Conservation (phyloP, 2,113 vertebrate genomes). For the Orcinus orca region DNA sequence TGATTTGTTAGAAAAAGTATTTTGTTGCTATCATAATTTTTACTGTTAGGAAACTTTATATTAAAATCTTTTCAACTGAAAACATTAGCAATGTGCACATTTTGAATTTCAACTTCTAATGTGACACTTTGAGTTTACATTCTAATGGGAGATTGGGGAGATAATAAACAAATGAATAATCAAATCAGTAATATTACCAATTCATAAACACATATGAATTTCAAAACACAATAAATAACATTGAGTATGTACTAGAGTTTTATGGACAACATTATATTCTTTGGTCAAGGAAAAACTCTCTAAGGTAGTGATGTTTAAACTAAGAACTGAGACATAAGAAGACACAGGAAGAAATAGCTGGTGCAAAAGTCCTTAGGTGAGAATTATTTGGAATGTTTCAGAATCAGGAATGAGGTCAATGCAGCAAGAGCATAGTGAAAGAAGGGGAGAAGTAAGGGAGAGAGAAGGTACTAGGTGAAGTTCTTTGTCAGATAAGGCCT, state of each 20-base stretch:
- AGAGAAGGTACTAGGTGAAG: neutral
- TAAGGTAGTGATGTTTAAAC: neutral
- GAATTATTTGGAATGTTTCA: neutral
- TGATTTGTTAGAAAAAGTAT: neutral
- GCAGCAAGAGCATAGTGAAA: neutral
- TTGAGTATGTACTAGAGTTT: neutral
- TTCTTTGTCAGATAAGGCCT: neutral
- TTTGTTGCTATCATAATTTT: neutral
- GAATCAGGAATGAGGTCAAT: neutral
- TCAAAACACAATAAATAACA: neutral
- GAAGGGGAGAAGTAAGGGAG: neutral
- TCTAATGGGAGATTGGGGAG: neutral
- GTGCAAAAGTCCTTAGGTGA: neutral
- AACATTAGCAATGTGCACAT: neutral
- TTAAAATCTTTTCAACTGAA: neutral
- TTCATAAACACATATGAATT: neutral
- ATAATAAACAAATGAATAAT: neutral
- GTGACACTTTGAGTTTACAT: neutral
- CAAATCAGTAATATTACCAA: neutral
- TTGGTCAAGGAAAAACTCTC: neutral
- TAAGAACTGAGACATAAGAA: neutral
- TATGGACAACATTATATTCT: neutral
- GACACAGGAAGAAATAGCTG: neutral
- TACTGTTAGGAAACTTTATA: neutral
- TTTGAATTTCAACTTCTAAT: neutral